A percentile compares a stretch with the other conserved stretches of the same genome.
phyloP scores from a whole-genome alignment of 2,888 invertebrate species.

The Agriotes lineatus region DNA sequence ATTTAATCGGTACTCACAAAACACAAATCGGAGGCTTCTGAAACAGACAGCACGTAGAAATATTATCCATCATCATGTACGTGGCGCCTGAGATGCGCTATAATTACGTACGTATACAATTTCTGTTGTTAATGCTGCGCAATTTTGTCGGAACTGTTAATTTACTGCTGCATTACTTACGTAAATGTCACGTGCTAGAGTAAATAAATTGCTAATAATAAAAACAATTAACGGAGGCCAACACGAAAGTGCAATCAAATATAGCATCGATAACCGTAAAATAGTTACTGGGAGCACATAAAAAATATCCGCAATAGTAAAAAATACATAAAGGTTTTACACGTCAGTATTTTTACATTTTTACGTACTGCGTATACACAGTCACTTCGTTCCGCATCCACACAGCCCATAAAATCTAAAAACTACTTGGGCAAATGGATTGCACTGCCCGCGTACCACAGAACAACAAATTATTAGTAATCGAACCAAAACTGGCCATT shows the following conservation, averaged over 20 bases:
- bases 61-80: no score
- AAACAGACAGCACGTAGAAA: no score
- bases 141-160: not conserved
- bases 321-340: constrained; percentile 19
- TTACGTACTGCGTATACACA: constrained; percentile 19
- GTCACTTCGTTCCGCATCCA: constrained; percentile 1
- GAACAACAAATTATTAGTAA: no score
- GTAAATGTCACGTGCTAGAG: not conserved
- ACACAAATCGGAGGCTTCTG: no score
- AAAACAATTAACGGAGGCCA: constrained; percentile 10
- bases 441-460: no score
- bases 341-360: constrained; percentile 22
- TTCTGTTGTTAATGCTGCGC: not conserved
- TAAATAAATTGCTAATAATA: no score
- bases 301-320: constrained; percentile 23
- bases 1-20: no score
- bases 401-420: constrained; percentile 5
- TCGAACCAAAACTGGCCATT: no score
- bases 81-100: no score
- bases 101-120: no score
- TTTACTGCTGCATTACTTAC: not conserved
- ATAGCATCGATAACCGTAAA: constrained; percentile 21
- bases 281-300: constrained; percentile 19
- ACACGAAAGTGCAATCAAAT: constrained; percentile 23
- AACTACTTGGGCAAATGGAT: not conserved